Percentiles rank a stretch among this genome's conserved stretches.
These are phyloP conservation scores for Syndactyla subalaris DNA, from an alignment of 2,797 vertebrate species.

Conservation along the genomic window DNA sequence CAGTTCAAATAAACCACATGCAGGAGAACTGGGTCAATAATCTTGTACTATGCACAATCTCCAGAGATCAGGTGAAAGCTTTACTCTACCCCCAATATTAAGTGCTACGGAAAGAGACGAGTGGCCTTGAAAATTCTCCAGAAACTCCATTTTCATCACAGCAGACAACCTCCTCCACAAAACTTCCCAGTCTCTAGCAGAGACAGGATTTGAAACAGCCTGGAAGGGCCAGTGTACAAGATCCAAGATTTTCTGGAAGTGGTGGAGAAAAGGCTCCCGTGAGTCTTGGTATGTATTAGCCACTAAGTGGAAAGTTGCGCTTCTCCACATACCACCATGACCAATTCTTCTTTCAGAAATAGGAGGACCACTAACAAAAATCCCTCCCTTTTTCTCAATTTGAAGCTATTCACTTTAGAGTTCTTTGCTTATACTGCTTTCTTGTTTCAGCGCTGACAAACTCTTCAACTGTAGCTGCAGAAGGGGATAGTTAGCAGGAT, in stretches of 20 bases:
- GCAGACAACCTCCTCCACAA: neutral
- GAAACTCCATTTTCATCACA: slow-evolving; percentile 5
- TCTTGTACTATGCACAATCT: neutral
- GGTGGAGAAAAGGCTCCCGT: neutral
- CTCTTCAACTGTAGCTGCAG: neutral
- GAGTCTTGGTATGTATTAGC: neutral
- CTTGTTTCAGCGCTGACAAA: neutral
- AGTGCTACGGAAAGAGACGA: neutral
- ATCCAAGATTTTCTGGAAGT: neutral
- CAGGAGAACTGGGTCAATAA: neutral
- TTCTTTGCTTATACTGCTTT: neutral
- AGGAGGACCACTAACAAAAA: neutral
- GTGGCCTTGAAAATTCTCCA: neutral
- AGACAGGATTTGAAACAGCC: neutral
- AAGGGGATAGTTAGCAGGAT: neutral
- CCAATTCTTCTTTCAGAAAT: neutral
- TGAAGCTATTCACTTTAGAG: neutral
- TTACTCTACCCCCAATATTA: fast-evolving
- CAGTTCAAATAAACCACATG: neutral
- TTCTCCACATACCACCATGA: neutral
- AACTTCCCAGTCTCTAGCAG: neutral
- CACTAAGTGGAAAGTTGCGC: neutral
- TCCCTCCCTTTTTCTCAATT: neutral
- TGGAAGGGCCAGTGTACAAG: neutral
- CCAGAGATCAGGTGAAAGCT: neutral